Evolutionary conservation across 92 coral and sea anemone species (phyloP).

Genomic region (Muricea muricata): DNA sequence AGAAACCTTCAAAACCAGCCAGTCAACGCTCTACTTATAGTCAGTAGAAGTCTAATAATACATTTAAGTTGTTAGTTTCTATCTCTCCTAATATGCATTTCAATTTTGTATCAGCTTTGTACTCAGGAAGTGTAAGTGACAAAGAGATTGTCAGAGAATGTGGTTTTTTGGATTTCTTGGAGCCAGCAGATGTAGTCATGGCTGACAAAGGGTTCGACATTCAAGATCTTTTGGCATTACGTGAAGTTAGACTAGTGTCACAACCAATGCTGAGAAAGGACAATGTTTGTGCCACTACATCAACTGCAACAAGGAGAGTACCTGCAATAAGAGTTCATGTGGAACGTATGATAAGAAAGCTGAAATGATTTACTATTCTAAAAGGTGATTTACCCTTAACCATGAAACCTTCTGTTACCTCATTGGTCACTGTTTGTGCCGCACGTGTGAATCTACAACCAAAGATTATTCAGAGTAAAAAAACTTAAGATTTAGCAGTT

Average conservation of each 20-base stretch:
- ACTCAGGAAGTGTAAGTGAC: constrained; percentile 73
- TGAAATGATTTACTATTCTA: constrained; percentile 65
- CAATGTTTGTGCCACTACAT: constrained; percentile 68
- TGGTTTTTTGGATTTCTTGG: constrained; percentile 65
- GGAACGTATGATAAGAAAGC: constrained; percentile 70
- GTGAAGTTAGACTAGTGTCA: constrained; percentile 53
- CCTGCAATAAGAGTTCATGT: constrained; percentile 76
- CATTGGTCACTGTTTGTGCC: constrained; percentile 74
- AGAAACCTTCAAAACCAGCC: constrained; percentile 66
- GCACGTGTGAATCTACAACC: constrained; percentile 58
- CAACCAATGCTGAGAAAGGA: constrained; percentile 69
- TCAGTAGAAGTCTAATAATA: too few relatives aligned
- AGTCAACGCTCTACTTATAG: constrained; percentile 73
- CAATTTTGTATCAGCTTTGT: constrained; percentile 57
- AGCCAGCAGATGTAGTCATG: constrained; percentile 71
- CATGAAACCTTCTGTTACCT: constrained; percentile 62
- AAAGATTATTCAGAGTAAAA: too few relatives aligned
- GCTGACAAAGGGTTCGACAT: constrained; percentile 67
- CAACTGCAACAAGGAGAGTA: constrained; percentile 76
- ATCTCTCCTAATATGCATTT: too few relatives aligned
- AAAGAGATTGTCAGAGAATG: constrained; percentile 69
- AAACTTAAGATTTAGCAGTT: too few relatives aligned
- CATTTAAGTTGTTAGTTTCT: too few relatives aligned
- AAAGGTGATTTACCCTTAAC: constrained; percentile 76
- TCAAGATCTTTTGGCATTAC: constrained; percentile 66